phyloP scores from a whole-genome alignment of 1,140 invertebrate genomes.

The Neodiprion virginianus region DNA sequence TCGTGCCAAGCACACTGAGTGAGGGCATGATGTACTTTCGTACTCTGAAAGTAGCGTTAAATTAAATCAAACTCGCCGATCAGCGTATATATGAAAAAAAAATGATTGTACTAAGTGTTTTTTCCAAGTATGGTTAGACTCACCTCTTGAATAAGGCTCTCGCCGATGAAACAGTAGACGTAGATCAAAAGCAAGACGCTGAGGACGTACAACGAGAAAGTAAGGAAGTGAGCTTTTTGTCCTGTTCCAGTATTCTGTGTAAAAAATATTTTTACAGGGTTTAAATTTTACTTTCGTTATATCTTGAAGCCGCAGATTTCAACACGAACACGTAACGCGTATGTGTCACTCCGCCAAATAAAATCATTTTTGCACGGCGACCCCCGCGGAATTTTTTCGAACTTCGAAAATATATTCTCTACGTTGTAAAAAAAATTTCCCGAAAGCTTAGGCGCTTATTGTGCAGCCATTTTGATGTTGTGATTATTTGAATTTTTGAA shows the following conservation, averaged over 20 bases:
- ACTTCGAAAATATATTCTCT: too few relatives aligned
- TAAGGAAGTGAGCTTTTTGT: slow-evolving; percentile 38
- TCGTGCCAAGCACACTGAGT: slow-evolving; percentile 17
- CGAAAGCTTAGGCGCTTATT: too few relatives aligned
- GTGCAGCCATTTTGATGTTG: too few relatives aligned
- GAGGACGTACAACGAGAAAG: slow-evolving; percentile 44
- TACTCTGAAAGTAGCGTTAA: slow-evolving; percentile 6
- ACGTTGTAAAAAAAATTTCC: too few relatives aligned
- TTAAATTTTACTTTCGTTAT: background rate
- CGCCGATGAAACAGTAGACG: slow-evolving; percentile 42
- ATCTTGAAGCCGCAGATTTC: too few relatives aligned
- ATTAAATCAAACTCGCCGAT: background rate
- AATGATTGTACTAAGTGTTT: too few relatives aligned
- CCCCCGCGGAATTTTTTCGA: too few relatives aligned
- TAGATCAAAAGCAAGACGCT: slow-evolving; percentile 44
- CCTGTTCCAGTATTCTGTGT: slow-evolving; percentile 37
- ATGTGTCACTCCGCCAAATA: too few relatives aligned
- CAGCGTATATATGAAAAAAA: too few relatives aligned
- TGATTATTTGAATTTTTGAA: too few relatives aligned
- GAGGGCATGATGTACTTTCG: slow-evolving; percentile 14
- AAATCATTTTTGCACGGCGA: too few relatives aligned
- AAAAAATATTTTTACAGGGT: background rate
- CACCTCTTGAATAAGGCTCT: slow-evolving; percentile 48
- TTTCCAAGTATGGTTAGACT: background rate
- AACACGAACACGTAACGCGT: too few relatives aligned